Evolutionary conservation across 2,888 invertebrate species (phyloP).

Genomic region (Pristionchus japonicus): DNA sequence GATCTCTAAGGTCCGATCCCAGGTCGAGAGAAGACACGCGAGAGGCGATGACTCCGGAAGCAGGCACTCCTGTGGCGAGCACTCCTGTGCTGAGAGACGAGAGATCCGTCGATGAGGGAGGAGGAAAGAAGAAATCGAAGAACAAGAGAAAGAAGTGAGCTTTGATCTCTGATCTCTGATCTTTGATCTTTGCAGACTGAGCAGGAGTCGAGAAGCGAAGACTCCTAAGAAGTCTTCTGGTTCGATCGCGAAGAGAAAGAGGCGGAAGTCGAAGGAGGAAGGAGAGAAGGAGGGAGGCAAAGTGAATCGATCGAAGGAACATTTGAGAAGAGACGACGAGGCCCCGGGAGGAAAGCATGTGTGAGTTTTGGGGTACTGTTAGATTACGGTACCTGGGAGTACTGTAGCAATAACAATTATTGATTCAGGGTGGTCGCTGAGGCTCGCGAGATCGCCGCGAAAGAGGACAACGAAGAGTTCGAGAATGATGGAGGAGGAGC

Average conservation of each 20-base stretch:
- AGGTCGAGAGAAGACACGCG: not conserved
- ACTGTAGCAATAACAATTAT: no score
- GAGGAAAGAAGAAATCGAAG: not conserved
- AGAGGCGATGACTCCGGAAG: not conserved
- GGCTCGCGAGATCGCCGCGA: not conserved
- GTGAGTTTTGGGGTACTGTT: not conserved
- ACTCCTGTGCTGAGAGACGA: conserved; percentile 19
- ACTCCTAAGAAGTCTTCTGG: not conserved
- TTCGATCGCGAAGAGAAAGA: not conserved
- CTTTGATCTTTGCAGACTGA: not conserved
- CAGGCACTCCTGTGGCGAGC: not conserved
- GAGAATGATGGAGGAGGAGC: conserved; percentile 15
- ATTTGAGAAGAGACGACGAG: not conserved
- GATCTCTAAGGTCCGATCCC: not conserved
- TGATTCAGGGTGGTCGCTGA: conserved; percentile 7
- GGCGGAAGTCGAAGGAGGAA: no score
- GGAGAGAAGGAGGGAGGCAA: not conserved
- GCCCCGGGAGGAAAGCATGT: not conserved
- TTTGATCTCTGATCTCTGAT: not conserved
- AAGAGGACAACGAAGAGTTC: conserved; percentile 14
- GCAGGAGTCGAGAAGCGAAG: not conserved
- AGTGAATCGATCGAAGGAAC: conserved; percentile 2
- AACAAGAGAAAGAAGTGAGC: not conserved
- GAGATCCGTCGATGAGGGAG: not conserved
- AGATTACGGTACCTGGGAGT: not conserved